phyloP scores from a whole-genome alignment of 2,113 vertebrate genomes.

The Odontophorus gujanensis region DNA sequence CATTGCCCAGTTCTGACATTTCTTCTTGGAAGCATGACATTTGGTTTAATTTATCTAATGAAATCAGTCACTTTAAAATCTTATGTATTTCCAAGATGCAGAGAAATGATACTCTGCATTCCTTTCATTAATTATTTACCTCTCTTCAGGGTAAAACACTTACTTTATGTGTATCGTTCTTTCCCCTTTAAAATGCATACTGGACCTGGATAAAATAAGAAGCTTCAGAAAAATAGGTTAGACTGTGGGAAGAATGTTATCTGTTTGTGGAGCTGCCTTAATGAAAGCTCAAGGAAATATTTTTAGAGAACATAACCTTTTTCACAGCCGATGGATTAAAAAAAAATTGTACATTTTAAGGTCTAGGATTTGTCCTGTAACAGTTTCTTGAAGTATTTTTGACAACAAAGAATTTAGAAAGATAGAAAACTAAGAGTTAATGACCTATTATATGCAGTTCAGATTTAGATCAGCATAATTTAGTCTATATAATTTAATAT shows the following conservation, averaged over 20 bases:
- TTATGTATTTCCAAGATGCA: slow-evolving; percentile 48
- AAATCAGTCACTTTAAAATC: slow-evolving; percentile 32
- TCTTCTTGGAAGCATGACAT: not conserved
- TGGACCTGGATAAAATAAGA: not conserved
- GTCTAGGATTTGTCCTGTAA: rapidly evolving
- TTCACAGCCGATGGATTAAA: not conserved
- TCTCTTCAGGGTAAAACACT: not conserved
- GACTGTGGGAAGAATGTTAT: not conserved
- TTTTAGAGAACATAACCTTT: not conserved
- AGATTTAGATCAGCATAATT: not conserved
- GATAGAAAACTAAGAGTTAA: not conserved
- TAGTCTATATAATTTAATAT: too few species aligned
- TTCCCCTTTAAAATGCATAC: not conserved
- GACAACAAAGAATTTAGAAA: not conserved
- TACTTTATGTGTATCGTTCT: not conserved
- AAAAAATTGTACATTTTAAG: not conserved
- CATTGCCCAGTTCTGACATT: not conserved
- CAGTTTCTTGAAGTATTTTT: not conserved
- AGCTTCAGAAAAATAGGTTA: not conserved
- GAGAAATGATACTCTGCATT: slow-evolving; percentile 1
- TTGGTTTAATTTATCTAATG: slow-evolving; percentile 53
- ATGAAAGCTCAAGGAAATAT: not conserved
- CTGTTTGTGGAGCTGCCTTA: not conserved
- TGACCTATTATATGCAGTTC: not conserved
- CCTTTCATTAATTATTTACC: slow-evolving; percentile 70